Conservation (phyloP, 2,113 vertebrate species). For the Gambusia affinis region DNA sequence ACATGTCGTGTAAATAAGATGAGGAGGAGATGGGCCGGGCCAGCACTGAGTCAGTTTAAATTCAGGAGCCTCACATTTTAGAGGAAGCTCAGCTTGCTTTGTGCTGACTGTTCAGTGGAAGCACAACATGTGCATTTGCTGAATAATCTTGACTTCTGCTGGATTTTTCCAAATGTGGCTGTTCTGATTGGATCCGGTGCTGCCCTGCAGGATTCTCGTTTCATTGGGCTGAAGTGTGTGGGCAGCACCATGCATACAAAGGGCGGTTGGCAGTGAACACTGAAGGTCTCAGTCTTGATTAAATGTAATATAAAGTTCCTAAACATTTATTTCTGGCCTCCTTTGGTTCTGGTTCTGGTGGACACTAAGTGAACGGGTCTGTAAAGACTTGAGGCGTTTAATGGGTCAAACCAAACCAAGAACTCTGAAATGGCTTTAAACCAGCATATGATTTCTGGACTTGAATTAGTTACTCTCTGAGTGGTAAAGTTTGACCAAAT, state of each 20-base stretch:
- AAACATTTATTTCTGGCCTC: too few relatives aligned
- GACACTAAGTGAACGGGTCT: too few relatives aligned
- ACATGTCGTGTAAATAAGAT: slow-evolving; percentile 60
- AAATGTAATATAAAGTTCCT: too few relatives aligned
- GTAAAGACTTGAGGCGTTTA: too few relatives aligned
- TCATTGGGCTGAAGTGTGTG: not conserved
- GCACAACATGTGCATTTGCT: not conserved
- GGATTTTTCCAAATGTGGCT: not conserved
- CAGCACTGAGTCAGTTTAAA: not conserved
- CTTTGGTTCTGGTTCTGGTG: too few relatives aligned
- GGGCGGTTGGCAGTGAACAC: not conserved
- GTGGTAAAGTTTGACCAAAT: too few relatives aligned
- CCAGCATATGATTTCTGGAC: too few relatives aligned
- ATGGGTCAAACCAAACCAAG: too few relatives aligned
- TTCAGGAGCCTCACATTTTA: not conserved
- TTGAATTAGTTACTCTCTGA: too few relatives aligned
- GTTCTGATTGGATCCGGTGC: not conserved
- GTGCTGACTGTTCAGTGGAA: not conserved
- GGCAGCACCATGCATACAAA: not conserved
- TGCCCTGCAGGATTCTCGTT: not conserved
- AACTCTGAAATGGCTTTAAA: too few relatives aligned
- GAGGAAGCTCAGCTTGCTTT: not conserved
- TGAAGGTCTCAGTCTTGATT: not conserved
- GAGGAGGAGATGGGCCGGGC: slow-evolving; percentile 18
- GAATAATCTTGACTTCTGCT: not conserved